These are phyloP conservation scores for Vesta saturnalis DNA, from an alignment of 2,888 invertebrate species.

Conservation along the genomic window DNA sequence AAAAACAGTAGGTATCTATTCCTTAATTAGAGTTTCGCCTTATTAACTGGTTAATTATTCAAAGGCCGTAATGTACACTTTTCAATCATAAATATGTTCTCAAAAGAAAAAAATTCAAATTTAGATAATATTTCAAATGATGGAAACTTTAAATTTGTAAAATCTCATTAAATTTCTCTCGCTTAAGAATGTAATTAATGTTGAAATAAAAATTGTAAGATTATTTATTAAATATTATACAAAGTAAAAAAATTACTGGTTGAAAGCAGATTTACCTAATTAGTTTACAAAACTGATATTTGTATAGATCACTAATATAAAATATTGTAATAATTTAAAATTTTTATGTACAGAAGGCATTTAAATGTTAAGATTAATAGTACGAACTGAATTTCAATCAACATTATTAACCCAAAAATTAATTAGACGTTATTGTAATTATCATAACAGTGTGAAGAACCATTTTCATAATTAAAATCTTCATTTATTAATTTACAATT, in stretches of 20 bases:
- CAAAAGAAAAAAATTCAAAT: neutral
- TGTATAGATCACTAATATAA: too few relatives aligned
- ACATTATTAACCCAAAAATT: too few relatives aligned
- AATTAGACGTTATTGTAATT: too few relatives aligned
- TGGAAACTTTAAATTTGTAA: neutral
- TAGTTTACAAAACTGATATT: neutral
- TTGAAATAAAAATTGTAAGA: neutral
- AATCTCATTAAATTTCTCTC: constrained; percentile 10
- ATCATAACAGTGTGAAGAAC: too few relatives aligned
- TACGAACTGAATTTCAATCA: too few relatives aligned
- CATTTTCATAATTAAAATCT: too few relatives aligned
- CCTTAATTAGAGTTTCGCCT: constrained; percentile 27
- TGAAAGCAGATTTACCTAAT: neutral
- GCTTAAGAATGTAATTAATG: neutral
- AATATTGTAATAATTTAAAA: too few relatives aligned
- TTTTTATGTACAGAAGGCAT: too few relatives aligned
- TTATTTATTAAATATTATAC: neutral
- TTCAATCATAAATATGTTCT: constrained; percentile 3
- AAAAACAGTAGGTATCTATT: constrained; percentile 20
- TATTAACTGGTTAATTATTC: constrained; percentile 24
- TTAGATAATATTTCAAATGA: constrained; percentile 9
- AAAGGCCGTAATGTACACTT: constrained; percentile 22
- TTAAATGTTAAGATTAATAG: too few relatives aligned
- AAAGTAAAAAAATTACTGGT: neutral
- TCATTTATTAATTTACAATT: too few relatives aligned